Evolutionary conservation across 1,140 invertebrate genomes (phyloP), one percentile per base, ranked within the genome.

Genomic region (Doryteuthis pealeii): DNA sequence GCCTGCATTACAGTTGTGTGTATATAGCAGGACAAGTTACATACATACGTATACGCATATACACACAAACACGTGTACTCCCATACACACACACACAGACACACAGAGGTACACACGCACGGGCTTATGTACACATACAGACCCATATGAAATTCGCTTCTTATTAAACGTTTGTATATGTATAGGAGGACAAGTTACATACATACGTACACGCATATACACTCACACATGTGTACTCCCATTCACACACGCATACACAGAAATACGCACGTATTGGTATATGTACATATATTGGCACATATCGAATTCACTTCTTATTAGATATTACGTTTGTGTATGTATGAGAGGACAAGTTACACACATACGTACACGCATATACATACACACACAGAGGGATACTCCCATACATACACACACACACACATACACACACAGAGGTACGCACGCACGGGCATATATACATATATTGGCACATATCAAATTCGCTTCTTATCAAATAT

Each of bases 401-500:
- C 10, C 3, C 35, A 40, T 40, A 40, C 35, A 40, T 40, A 40
- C 54, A 58, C 15, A 58, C 54, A 58, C 15, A 58, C 54, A 58
- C 15, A 58, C 15, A 58, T 26, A 58, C 18, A 58, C 15, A 58
- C 18, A 58, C 15, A 58, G 4, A 58, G 2, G 3, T 18, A 58
- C 4, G 15, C 26, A 58, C 2, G 15, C 54, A 58, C 4, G 35
- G 3, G 35, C 15, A 58, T 58, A 58, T 58, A 26, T 58, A 58
- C 15, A 58, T 58, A 58, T 58, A 58, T 58, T 5, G 3, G 35
- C 35, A 40, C 62, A 4, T 43, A 12, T 1, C 4, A 26, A 54
- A 32, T 40, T 67, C 72, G 33, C 62, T 73, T 66, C 43, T 5
- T 73, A 58, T 67, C 62, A 67, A 58, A 35, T 22, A 67, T 35